Percentiles rank a stretch among this genome's conserved stretches.
These are phyloP conservation scores for Pandemis corylana DNA, from an alignment of 2,888 invertebrate genomes.

Conservation along the genomic window DNA sequence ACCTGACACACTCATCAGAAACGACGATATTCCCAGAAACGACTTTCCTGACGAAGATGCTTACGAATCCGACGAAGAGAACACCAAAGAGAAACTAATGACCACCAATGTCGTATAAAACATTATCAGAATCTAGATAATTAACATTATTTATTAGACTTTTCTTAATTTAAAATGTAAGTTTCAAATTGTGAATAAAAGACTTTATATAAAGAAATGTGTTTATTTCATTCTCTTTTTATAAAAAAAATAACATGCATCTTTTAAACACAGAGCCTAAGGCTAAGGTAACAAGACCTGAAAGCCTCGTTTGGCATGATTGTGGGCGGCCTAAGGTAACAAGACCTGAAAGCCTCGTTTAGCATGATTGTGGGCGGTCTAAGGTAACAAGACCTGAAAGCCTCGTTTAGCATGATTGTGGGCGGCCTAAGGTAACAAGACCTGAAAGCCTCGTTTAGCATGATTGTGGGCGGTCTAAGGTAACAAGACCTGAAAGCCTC, in stretches of 20 bases:
- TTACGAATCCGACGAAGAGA: constrained; percentile 42
- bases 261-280: too few relatives aligned
- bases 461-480: too few relatives aligned
- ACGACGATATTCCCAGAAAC: neutral
- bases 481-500: too few relatives aligned
- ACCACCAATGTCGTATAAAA: constrained; percentile 21
- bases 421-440: too few relatives aligned
- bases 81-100: constrained; percentile 45
- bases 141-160: constrained; percentile 5
- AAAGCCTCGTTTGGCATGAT: too few relatives aligned
- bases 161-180: neutral
- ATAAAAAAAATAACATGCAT: neutral
- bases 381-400: too few relatives aligned
- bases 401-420: too few relatives aligned
- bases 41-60: constrained; percentile 29
- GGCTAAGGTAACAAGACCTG: too few relatives aligned
- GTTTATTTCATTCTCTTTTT: neutral
- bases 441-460: too few relatives aligned
- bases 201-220: neutral
- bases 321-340: too few relatives aligned
- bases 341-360: too few relatives aligned
- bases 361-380: too few relatives aligned
- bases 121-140: constrained; percentile 8
- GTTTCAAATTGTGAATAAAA: constrained; percentile 6
- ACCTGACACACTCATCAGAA: constrained; percentile 52